Conservation (phyloP, 1,140 invertebrate genomes). For the Procambarus virginalis region DNA sequence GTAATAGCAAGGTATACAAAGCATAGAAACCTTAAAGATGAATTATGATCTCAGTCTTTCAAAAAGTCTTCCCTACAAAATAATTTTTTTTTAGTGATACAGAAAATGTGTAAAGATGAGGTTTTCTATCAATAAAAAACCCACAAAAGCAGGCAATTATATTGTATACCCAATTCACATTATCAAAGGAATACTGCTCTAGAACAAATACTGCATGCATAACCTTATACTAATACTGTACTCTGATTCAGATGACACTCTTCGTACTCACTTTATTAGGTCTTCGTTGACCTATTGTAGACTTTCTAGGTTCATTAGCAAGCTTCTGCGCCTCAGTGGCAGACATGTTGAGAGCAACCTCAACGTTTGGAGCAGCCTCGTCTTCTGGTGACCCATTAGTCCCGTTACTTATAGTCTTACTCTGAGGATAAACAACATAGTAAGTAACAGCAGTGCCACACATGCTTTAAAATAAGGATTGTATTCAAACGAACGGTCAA, state of each 20-base stretch:
- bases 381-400: conserved; percentile 64
- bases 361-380: conserved; percentile 76
- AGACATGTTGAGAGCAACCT: conserved; percentile 75
- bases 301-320: conserved; percentile 77
- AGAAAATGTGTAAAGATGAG: too few species aligned
- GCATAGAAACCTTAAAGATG: too few species aligned
- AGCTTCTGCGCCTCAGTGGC: conserved; percentile 73
- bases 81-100: too few species aligned
- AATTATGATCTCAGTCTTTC: too few species aligned
- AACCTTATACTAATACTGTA: not conserved
- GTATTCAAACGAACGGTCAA: not conserved
- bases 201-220: too few species aligned
- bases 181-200: too few species aligned
- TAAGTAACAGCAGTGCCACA: too few species aligned
- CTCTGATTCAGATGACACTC: not conserved
- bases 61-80: too few species aligned
- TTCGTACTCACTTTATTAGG: conserved; percentile 74
- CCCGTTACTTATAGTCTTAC: conserved; percentile 39
- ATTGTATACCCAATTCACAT: too few species aligned
- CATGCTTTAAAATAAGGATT: not conserved
- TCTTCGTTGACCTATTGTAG: conserved; percentile 81
- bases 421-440: not conserved
- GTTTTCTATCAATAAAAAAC: too few species aligned
- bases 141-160: too few species aligned
- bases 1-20: too few species aligned